Base-by-base conservation (phyloP, 2,797 vertebrate species). In the Crax fasciolata region DNA sequence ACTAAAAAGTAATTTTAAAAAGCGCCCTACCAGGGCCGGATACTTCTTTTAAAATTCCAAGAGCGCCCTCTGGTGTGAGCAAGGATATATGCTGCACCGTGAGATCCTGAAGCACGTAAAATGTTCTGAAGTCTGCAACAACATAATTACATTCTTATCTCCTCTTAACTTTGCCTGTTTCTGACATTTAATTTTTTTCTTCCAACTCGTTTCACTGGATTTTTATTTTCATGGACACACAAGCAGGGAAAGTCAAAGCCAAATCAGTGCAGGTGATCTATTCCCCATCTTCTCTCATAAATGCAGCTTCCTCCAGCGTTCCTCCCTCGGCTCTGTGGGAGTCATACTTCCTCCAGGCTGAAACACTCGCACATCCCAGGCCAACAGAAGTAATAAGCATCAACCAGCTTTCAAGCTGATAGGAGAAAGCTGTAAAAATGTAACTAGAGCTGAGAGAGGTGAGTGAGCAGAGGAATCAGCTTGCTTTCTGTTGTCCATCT, bases 61-160 rank as follows among this genome's bases (percentile, higher is more conserved):
- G 95, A 96, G 97, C 93, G 96, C 98, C 97, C 98, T 97, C 98
- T 97, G 30, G 97, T 97, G 98, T 94, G 61, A 3, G 19, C 65
- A 59, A 10, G 2, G 39, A 2, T 39, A 38, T 46, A 5, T 77
- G 21, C 6, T 8, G 21, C 2, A 0, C 62, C 2, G 21, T 1
- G 1, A 1, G 6, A 7, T 0, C 13, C 48, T 11, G 35, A 84
- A 30, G 55, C 67, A 28, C 1, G 1, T 3, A 43, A 30, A 11
- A 23, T 25, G 21, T 12, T 77, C 28, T 30, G 8, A 86, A 73
- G 59, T 12, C 75, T n/a, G 66, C 62, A 78, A 48, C 72, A 92
- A 32, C 38, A 11, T 70, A 89, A 90, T 90, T 86, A 61, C 75
- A 68, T 51, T 87, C 71, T 76, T 54, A 88, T 76, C 80, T 35